Base-by-base conservation (phyloP, 2,888 invertebrate species). In the Pammene aurita region DNA sequence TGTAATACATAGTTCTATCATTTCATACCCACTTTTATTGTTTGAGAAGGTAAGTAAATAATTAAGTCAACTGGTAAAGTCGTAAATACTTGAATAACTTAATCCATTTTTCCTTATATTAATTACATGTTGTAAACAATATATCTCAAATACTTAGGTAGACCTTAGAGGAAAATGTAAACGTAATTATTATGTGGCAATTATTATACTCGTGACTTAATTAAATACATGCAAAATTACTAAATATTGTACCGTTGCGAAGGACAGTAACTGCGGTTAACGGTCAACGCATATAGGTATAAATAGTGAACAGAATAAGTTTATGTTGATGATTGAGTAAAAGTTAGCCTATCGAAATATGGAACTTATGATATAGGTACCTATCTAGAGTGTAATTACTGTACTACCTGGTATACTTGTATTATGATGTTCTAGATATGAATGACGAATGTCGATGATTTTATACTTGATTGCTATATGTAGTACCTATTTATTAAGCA, bases 101-200 rank as follows among this genome's bases (percentile, higher is more conserved):
- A 38, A 38, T 9, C 2, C 38, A 75, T 80, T 82, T n/a, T 82
- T 82, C 83, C 82, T 81, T 69, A 57, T 78, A 75, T 76, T 82
- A 78, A 79, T 80, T 77, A 74, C 76, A 75, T 70, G 76, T 74
- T 74, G 77, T 77, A 80, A 81, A 81, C 75, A 79, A 76, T 26
- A 26, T 68, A 77, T 72, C 74, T 67, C 57, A 74, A 66, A 34
- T 64, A 46, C 16, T 48, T 14, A 52, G 64, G 57, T 50, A 50
- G 46, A 48, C 61, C 72, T 72, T 74, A 69, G 73, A 78, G 81
- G 82, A 82, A 82, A 82, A 82, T 66, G 73, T 72, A 48, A 74
- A 9, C 4, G 1, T 26, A 26, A 9, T 60, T 60, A 65, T 60
- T 65, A 38, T 42, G 54, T 34, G 16, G 41, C 48, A 48, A 60